Percentiles rank a stretch among this genome's conserved stretches.
phyloP scores from a whole-genome alignment of 1,140 invertebrate genomes.

The Zaprionus tsacasi region DNA sequence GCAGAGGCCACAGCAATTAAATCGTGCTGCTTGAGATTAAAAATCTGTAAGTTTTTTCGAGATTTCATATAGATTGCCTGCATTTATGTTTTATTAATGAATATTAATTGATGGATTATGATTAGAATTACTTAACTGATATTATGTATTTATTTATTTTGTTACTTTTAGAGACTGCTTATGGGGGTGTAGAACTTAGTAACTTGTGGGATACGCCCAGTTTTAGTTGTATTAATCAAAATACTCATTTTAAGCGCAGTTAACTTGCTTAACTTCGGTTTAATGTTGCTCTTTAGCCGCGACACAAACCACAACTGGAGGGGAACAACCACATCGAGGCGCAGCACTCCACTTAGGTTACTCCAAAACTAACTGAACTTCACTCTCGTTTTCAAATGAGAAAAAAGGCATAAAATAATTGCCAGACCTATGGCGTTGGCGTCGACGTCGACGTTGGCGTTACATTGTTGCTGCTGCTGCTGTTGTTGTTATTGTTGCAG shows the following conservation, averaged over 20 bases:
- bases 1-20: conserved; percentile 69
- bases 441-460: conserved; percentile 20
- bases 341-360: conserved; percentile 18
- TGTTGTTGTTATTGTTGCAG: conserved; percentile 23
- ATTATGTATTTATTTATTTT: neutral
- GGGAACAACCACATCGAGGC: conserved; percentile 16
- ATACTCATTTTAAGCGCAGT: neutral
- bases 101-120: conserved; percentile 25
- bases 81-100: conserved; percentile 13
- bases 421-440: conserved; percentile 45
- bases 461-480: conserved; percentile 1
- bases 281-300: conserved; percentile 44
- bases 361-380: conserved; percentile 68
- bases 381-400: conserved; percentile 71
- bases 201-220: neutral
- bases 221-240: neutral
- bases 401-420: conserved; percentile 72
- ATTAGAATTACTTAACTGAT: neutral
- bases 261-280: conserved; percentile 15
- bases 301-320: conserved; percentile 50
- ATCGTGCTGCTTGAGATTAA: conserved; percentile 63
- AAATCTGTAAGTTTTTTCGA: conserved; percentile 41
- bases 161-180: neutral
- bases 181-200: neutral
- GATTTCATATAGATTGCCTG: conserved; percentile 31